Evolutionary conservation across 2,797 vertebrate species (phyloP).

Genomic region (Mycteria americana): DNA sequence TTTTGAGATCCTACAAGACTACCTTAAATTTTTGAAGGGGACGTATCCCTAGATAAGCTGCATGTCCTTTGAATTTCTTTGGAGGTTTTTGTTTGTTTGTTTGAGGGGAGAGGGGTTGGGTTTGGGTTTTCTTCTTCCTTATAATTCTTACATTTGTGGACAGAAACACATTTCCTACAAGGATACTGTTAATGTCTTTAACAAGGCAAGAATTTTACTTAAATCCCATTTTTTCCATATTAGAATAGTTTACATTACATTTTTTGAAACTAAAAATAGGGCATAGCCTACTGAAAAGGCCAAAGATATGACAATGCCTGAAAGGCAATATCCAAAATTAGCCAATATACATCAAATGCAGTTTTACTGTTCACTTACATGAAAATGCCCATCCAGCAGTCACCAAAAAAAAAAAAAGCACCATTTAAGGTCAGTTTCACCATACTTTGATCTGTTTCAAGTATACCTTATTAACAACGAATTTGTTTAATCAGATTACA

Average conservation of each 20-base stretch:
- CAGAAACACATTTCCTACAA: constrained; percentile 55
- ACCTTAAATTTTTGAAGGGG: neutral
- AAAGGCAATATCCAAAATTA: neutral
- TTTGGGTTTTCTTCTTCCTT: neutral
- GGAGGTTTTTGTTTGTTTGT: neutral
- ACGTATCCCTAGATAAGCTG: constrained; percentile 44
- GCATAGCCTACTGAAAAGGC: neutral
- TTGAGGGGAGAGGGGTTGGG: neutral
- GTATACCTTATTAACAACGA: neutral
- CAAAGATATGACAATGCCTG: neutral
- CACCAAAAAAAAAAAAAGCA: neutral
- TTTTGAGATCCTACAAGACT: neutral
- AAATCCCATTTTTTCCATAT: neutral
- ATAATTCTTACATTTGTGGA: constrained; percentile 29
- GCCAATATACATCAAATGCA: neutral
- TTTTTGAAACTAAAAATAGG: neutral
- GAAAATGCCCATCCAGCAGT: neutral
- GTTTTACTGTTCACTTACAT: neutral
- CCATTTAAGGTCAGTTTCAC: neutral
- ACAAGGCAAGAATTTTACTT: neutral
- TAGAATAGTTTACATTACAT: neutral
- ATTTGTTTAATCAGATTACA: neutral
- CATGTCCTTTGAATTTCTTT: neutral
- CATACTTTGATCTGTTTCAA: neutral
- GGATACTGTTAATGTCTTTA: neutral